phyloP scores from a whole-genome alignment of 1,140 invertebrate species.

The Euglossa dilemma region DNA sequence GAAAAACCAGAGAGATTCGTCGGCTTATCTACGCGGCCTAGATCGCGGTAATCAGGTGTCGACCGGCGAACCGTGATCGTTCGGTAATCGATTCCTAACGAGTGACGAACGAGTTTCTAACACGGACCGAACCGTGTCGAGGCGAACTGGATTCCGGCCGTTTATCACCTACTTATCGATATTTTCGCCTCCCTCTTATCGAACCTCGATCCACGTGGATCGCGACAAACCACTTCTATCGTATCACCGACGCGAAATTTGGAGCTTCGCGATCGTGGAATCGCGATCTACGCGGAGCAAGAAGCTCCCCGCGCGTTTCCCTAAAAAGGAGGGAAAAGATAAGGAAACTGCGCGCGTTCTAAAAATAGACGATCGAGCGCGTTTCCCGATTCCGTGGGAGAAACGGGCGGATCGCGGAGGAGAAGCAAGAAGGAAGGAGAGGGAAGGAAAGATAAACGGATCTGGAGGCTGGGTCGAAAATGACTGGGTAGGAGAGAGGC shows the following conservation, averaged over 20 bases:
- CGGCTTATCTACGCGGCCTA: constrained; percentile 51
- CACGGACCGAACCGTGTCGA: constrained; percentile 45
- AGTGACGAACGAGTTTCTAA: constrained; percentile 46
- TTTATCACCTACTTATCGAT: constrained; percentile 25
- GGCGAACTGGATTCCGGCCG: constrained; percentile 53
- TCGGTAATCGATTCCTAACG: constrained; percentile 59
- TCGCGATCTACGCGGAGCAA: too few relatives aligned
- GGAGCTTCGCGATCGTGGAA: too few relatives aligned
- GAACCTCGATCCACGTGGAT: too few relatives aligned
- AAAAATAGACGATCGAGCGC: too few relatives aligned
- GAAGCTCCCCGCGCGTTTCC: too few relatives aligned
- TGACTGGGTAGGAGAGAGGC: not conserved
- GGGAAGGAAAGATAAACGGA: not conserved
- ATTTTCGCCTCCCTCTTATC: not conserved
- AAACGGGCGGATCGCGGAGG: too few relatives aligned
- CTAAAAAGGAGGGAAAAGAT: too few relatives aligned
- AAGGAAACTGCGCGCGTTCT: too few relatives aligned
- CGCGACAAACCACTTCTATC: too few relatives aligned
- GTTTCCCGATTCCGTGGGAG: too few relatives aligned
- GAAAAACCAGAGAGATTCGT: constrained; percentile 8
- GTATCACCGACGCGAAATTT: too few relatives aligned
- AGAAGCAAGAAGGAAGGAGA: not conserved
- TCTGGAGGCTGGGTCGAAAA: not conserved
- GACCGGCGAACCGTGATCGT: constrained; percentile 15
- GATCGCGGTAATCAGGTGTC: constrained; percentile 33